Base-by-base conservation (phyloP, 2,113 vertebrate genomes). In the Gobio gobio region DNA sequence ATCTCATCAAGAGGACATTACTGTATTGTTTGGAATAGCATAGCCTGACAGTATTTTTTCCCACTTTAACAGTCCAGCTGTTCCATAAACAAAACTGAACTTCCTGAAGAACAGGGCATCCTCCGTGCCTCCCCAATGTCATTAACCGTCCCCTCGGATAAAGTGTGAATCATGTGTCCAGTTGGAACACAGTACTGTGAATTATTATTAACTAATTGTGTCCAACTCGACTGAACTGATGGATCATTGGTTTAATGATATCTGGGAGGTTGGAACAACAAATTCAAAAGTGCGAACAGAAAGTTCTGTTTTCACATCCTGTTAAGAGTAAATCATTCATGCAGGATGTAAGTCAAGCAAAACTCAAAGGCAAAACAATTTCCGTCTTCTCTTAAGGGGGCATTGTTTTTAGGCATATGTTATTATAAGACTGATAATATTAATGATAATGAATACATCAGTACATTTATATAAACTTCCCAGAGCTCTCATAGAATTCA, bases 31-130 rank as follows among this genome's bases (percentile, higher is more conserved):
- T 80, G 13, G 9, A 47, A 70, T 26, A 68, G 29, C 54, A 59
- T 26, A 68, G 29, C 54, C 77, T 9, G 47, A 56, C 33, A 40
- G 74, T 68, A 78, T 78, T 78, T 75, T 85, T 26, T 51, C 13
- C 75, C 64, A 54, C 12, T 54, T 54, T 18, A 54, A 54, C 14
- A 18, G 3, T 54, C 49, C 45, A 59, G 43, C 43, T 70, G 36
- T 43, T 72, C 13, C 24, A 74, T 51, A 47, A 81, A 85, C 66
- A 33, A 24, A 45, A 82, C 4, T n/a, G n/a, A 26, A 20, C 49
- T 9, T 78, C 49, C 78, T 74, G 36, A 70, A 72, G 61, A 81
- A 81, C 24, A 61, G 54, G 9, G 22, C 83, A 33, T 49, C 12
- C 22, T 77, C 73, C 36, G 72, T 64, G 9, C 24, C 63, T 72